A percentile compares a stretch with the other conserved stretches of the same genome.
These are phyloP conservation scores for Sturnus vulgaris DNA, from an alignment of 2,113 vertebrate species.

Conservation along the genomic window DNA sequence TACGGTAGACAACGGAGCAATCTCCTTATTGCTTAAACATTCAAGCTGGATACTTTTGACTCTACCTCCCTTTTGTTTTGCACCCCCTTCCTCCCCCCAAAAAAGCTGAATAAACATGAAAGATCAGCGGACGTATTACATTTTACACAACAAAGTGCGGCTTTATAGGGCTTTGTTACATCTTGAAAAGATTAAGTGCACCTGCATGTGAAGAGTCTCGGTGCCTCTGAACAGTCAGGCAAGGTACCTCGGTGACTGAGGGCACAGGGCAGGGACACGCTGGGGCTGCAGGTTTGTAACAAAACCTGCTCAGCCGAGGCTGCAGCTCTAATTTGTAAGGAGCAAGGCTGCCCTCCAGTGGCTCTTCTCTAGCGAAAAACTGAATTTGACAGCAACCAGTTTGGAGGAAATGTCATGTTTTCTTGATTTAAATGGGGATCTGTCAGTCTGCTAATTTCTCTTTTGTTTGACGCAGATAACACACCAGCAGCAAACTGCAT, in stretches of 20 bases:
- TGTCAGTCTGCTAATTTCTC: neutral
- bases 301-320: neutral
- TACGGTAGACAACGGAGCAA: constrained; percentile 48
- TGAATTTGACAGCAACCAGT: neutral
- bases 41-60: neutral
- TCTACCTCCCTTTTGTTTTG: constrained; percentile 18
- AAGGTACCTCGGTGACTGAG: neutral
- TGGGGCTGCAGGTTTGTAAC: neutral
- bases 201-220: constrained; percentile 60
- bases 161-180: constrained; percentile 66
- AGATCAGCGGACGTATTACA: constrained; percentile 10
- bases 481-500: neutral
- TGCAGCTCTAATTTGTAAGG: neutral
- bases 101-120: constrained; percentile 52
- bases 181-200: constrained; percentile 76
- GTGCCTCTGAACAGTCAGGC: neutral
- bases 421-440: neutral
- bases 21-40: constrained; percentile 71
- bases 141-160: constrained; percentile 34
- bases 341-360: constrained; percentile 72
- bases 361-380: neutral
- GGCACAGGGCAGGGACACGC: neutral
- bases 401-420: neutral
- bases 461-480: neutral
- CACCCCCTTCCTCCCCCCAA: neutral